Percentiles rank a stretch among this genome's conserved stretches.
Conservation (phyloP, 2,888 invertebrate genomes). For the Euclidia mi region DNA sequence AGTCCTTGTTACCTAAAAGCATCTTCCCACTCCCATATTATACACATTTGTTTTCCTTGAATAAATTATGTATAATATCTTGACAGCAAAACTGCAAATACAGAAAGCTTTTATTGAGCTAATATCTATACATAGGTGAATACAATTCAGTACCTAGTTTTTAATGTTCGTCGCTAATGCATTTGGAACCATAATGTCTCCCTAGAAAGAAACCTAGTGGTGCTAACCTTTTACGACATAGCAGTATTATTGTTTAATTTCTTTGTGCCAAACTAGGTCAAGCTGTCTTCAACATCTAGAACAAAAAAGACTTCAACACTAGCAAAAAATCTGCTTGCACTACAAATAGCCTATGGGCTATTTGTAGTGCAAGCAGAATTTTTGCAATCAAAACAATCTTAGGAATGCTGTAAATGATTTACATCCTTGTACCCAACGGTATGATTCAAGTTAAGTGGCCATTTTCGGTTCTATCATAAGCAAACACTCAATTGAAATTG, state of each 20-base stretch:
- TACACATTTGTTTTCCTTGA: no score
- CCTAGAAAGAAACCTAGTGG: neutral
- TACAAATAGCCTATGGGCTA: no score
- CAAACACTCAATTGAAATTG: constrained; percentile 41
- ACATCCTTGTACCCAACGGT: no score
- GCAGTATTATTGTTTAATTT: neutral
- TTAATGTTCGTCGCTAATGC: constrained; percentile 2
- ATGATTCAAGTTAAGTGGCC: constrained; percentile 31
- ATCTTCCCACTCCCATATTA: no score
- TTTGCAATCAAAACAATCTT: constrained; percentile 4
- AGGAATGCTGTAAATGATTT: constrained; percentile 13
- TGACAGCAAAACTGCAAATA: no score
- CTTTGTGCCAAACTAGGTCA: constrained; percentile 1
- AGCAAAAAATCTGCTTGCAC: neutral
- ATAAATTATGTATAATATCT: no score
- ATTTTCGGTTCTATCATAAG: constrained; percentile 41
- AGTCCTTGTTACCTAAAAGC: no score
- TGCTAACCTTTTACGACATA: constrained; percentile 5
- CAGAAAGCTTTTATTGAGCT: no score
- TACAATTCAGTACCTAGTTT: neutral
- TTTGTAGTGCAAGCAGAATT: no score
- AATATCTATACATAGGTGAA: no score
- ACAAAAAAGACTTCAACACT: neutral
- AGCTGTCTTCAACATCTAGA: neutral
- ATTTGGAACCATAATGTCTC: neutral